Percentiles rank a stretch among this genome's conserved stretches.
These are phyloP conservation scores for Sebastiscus albofasciatus DNA, from an alignment of 2,797 vertebrate genomes.

Conservation along the genomic window DNA sequence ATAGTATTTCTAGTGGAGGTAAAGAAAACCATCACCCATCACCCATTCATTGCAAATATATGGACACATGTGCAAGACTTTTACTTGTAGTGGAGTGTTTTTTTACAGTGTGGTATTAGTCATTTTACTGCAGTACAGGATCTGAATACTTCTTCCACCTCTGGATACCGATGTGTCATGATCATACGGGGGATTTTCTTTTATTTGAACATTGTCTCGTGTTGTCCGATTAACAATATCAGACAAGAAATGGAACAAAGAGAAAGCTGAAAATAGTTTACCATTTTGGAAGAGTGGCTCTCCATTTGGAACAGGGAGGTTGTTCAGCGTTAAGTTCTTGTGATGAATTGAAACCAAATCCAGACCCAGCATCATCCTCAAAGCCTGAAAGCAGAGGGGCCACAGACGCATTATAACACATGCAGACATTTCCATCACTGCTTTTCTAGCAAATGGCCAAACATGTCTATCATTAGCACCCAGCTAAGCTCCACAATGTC, in stretches of 20 bases:
- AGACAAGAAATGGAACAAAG: background rate
- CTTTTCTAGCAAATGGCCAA: background rate
- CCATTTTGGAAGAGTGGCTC: constrained; percentile 85
- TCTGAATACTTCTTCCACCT: background rate
- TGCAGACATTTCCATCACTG: background rate
- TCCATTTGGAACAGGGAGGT: constrained; percentile 68
- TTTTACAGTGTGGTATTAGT: background rate
- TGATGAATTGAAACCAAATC: constrained; percentile 80
- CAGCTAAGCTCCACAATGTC: background rate
- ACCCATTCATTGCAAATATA: too few species aligned
- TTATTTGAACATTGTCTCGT: background rate
- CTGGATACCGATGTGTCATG: too few species aligned
- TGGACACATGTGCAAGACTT: background rate
- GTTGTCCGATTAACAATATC: background rate
- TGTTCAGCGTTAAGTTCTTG: constrained; percentile 84
- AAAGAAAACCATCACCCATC: too few species aligned
- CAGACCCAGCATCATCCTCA: constrained; percentile 86
- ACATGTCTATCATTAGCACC: background rate
- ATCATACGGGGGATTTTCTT: background rate
- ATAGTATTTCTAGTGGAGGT: too few species aligned
- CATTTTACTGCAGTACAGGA: background rate
- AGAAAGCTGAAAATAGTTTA: constrained; percentile 44
- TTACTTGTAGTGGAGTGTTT: background rate
- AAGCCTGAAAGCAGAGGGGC: constrained; percentile 65
- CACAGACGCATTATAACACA: background rate